phyloP scores from a whole-genome alignment of 2,888 invertebrate genomes.

The Epinotia nisella region DNA sequence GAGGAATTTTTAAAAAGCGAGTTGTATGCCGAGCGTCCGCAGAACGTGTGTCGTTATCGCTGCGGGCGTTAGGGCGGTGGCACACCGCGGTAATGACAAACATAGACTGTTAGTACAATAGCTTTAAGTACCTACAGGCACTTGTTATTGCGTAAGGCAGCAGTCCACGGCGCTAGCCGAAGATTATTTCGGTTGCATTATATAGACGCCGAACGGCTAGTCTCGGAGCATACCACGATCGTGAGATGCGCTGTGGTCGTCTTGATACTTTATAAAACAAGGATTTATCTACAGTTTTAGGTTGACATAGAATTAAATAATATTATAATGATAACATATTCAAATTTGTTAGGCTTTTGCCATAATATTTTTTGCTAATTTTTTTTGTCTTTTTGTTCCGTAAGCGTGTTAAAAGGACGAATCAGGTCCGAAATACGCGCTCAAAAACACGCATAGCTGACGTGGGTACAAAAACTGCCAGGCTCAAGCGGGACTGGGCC shows the following conservation, averaged over 20 bases:
- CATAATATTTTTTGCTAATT: no score
- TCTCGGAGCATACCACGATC: neutral
- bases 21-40: conserved; percentile 50
- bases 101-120: conserved; percentile 31
- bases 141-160: conserved; percentile 26
- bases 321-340: no score
- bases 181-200: conserved; percentile 37
- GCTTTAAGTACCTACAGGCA: conserved; percentile 26
- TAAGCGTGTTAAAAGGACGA: no score
- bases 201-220: conserved; percentile 7
- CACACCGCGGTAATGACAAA: conserved; percentile 29
- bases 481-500: no score
- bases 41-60: conserved; percentile 73
- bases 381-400: neutral
- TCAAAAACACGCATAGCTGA: no score
- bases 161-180: conserved; percentile 12
- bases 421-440: no score
- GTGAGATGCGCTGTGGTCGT: neutral
- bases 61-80: conserved; percentile 61
- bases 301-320: no score
- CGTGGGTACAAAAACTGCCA: no score
- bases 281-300: neutral
- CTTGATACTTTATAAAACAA: conserved; percentile 31
- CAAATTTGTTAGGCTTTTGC: no score
- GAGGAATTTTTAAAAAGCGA: conserved; percentile 45